These are phyloP conservation scores for Heliconius melpomene DNA, from an alignment of 1,140 invertebrate genomes.

Conservation along the genomic window DNA sequence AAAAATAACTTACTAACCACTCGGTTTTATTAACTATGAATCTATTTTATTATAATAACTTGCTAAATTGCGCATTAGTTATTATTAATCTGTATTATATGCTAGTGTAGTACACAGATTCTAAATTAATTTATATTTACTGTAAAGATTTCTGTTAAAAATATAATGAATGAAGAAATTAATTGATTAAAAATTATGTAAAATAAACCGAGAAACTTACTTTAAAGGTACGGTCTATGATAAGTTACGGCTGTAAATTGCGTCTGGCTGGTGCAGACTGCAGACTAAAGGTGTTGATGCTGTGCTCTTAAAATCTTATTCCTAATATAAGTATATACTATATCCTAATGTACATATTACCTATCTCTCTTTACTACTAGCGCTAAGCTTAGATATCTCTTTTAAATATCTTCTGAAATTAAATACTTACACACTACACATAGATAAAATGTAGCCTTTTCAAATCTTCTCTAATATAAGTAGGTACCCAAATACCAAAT, in stretches of 20 bases:
- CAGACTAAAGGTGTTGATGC: constrained; percentile 34
- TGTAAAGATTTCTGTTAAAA: neutral
- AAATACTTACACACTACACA: neutral
- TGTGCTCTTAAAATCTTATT: constrained; percentile 12
- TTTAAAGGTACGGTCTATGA: neutral
- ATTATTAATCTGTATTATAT: neutral
- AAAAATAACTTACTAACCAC: too few relatives aligned
- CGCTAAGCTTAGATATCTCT: constrained; percentile 15
- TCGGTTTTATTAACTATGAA: too few relatives aligned
- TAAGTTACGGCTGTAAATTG: constrained; percentile 22
- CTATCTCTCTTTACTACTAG: constrained; percentile 1
- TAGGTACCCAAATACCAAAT: neutral
- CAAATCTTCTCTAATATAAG: neutral
- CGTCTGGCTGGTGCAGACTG: constrained; percentile 52
- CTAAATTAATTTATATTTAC: neutral
- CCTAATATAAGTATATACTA: neutral
- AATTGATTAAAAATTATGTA: neutral
- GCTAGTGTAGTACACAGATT: neutral
- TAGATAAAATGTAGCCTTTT: neutral
- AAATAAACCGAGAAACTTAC: neutral
- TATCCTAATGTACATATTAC: too few relatives aligned
- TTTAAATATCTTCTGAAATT: constrained; percentile 1
- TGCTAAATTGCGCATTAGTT: neutral
- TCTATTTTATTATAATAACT: neutral
- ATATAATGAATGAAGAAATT: neutral